Base-by-base conservation (phyloP, 1,140 invertebrate genomes). In the Drosophila insularis region DNA sequence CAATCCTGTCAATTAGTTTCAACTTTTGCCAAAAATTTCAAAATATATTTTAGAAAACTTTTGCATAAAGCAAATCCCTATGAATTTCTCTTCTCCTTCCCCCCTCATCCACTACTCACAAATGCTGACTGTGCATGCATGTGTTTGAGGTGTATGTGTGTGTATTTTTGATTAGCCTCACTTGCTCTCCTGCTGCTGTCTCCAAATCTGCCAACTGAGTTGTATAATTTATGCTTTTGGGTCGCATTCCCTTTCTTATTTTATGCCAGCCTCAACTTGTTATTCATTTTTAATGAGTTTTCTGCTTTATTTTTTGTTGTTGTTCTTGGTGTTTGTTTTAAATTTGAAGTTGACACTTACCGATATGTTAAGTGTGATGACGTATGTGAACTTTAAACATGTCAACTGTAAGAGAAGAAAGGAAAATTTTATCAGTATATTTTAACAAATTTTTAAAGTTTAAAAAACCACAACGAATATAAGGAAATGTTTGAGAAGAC, bases 111-210 rank as follows among this genome's bases (percentile, higher is more conserved):
- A 39, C 40, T 63, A 55, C 40, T 63, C n/a, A 39, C 19, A 54
- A 31, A 19, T 60, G 74, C 55, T 35, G 37, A 69, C 32, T 19
- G 27, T 32, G 56, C 19, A 23, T 39, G 5, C 21, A 7, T 17
- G 19, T 27, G 19, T 21, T 53, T 68, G 19, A 32, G 63, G 35
- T 37, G 35, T 37, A 11, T 13, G 35, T 79, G 68, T 71, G 77
- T 87, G 82, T 87, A 74, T 87, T 82, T 87, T 87, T 87, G 82
- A 87, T 87, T 87, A 87, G 82, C 79, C 86, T 68, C 61, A 62
- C 58, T 66, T 68, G 43, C 17, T 35, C 39, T 64, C 62, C 10
- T 60, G 17, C 50, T 61, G 17, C 50, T 61, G 50, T 43, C 13
- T 55, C 7, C 46, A 17, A 11, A 50, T 50, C 13, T 32, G 21